Evolutionary conservation across 2,113 vertebrate species (phyloP).

Genomic region (Merops nubicus): DNA sequence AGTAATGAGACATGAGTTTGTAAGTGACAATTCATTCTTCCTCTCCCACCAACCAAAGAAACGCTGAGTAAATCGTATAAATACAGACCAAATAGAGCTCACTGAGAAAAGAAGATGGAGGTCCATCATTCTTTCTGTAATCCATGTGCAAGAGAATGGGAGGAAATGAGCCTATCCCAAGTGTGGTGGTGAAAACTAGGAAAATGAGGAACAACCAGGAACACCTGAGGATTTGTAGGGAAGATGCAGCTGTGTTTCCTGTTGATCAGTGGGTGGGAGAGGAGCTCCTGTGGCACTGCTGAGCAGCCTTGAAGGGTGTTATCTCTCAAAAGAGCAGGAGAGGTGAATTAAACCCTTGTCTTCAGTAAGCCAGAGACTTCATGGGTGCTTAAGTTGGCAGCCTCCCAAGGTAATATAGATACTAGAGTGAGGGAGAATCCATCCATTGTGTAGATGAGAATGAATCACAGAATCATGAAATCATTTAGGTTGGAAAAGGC

Average conservation of each 20-base stretch:
- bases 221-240: not conserved
- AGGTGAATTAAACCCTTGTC: not conserved
- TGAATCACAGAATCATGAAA: too few species aligned
- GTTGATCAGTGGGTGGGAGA: not conserved
- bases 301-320: not conserved
- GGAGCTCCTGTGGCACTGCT: not conserved
- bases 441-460: not conserved
- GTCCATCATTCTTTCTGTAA: not conserved
- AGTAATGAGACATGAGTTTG: not conserved
- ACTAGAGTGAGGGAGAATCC: not conserved
- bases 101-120: too few species aligned
- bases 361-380: not conserved
- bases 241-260: not conserved
- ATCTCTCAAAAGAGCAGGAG: not conserved
- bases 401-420: not conserved
- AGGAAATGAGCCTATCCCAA: not conserved
- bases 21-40: not conserved
- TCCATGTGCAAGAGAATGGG: not conserved
- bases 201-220: not conserved
- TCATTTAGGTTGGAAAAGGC: too few species aligned
- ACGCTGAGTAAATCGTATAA: not conserved
- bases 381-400: not conserved
- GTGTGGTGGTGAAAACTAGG: not conserved
- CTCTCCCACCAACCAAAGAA: not conserved
- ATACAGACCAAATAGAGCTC: not conserved